Base-by-base conservation (phyloP, 2,113 vertebrate species). In the Boulengerochromis microlepis region DNA sequence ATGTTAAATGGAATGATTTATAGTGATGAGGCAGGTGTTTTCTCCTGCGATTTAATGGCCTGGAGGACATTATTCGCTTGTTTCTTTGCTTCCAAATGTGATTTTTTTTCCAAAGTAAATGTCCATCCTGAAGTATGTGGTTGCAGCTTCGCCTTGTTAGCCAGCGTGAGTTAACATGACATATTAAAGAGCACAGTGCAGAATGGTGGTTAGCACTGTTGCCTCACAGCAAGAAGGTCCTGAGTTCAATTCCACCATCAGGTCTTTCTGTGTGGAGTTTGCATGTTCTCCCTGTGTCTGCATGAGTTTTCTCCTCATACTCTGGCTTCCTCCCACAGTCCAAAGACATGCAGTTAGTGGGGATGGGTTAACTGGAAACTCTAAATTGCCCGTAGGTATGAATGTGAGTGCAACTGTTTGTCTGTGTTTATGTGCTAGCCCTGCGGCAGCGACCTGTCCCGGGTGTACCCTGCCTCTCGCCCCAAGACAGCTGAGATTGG, bases 201-300 rank as follows among this genome's bases (percentile, higher is more conserved):
- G 29, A 3, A 2, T 0, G 26, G 8, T 61, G 26, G 57, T 18
- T 1, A 31, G 57, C 1, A 0, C 15, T 31, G 57, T 18, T 4
- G 3, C 57, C 26, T 18, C 57, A 61, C 2, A 33, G 29, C 5
- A 61, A 61, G 29, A 61, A 61, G 4, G 12, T 57, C 24, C 24
- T 5, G 12, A 57, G 57, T 61, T 33, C 8, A 61, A 6, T 33
- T 61, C 0, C 57, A 61, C 57, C 26, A 6, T 61, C 5, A 33
- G 57, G 5, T 61, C 26, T 61, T 61, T 33, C 57, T 0, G 0
- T 61, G 16, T 33, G 29, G 57, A 10, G 57, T 19, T 61, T 10
- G 57, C 57, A 61, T 61, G 29, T 10, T 61, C 57, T 61, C 2
- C 29, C 57, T 0, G 24, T 26, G 54, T 57, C 22, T 56, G 22